Base-by-base conservation (phyloP, 2,888 invertebrate species). In the Aelia acuminata region DNA sequence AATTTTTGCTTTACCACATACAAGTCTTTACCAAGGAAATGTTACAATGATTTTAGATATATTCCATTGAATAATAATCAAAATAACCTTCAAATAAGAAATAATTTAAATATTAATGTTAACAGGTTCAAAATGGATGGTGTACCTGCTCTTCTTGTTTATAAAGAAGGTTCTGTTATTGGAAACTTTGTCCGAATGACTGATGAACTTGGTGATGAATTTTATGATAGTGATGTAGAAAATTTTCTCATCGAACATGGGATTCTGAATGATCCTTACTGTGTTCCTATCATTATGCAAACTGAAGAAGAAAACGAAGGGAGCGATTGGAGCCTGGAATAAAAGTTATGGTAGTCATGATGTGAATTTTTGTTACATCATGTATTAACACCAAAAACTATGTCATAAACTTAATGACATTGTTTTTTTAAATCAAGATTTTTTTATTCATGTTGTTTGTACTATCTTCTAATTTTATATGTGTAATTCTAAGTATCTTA, bases 161-260 rank as follows among this genome's bases (percentile, higher is more conserved):
- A 99, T 92, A 98, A 98, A 93, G 95, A 94, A 70, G 97, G 98
- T 7, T 96, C 96, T 91, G 93, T 98, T 10, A 95, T 99, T 91
- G 98, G 98, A 35, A 99, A 98, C 93, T 98, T 98, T 93, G 95
- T 99, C 1, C 94, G 96, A 87, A 92, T 99, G 22, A 95, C 96
- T 0, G 96, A 97, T 91, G 97, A 97, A 91, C 94, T 99, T 86
- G 98, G 98, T 0, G 95, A 95, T 91, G 97, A 98, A 91, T 99
- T 99, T 93, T 97, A 94, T 93, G 94, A 97, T 7, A 95, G 95
- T 50, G 98, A 99, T 93, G 95, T 99, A 31, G 98, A 98, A 93
- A 95, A 95, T 91, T 98, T 96, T 92, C 94, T 99, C 10, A 95
- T 97, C 89, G 98, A 98, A 92, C 95, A 96, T 93, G 96, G 96